Evolutionary conservation across 2,113 vertebrate genomes (phyloP).

Genomic region (Cottus gobio): DNA sequence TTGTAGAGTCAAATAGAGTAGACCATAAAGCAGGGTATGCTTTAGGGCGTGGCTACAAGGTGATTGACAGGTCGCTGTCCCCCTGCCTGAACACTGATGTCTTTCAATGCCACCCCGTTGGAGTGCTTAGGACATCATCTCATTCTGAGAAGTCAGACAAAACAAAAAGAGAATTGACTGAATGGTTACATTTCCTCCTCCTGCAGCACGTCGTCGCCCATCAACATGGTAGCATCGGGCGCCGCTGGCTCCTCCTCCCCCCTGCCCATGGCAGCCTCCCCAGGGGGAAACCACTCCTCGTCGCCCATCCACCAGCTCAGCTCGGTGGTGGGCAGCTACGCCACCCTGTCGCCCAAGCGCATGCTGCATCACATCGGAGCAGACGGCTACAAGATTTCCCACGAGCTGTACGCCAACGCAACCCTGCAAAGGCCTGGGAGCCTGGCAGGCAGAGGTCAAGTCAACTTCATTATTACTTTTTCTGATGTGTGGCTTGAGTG

Average conservation of each 20-base stretch:
- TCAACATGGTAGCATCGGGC: slow-evolving; percentile 91
- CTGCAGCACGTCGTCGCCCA: slow-evolving; percentile 93
- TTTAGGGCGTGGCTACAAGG: too few species aligned
- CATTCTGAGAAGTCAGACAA: too few species aligned
- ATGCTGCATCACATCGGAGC: slow-evolving; percentile 88
- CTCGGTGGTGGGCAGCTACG: slow-evolving; percentile 93
- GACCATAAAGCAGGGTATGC: too few species aligned
- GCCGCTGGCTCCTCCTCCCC: slow-evolving; percentile 86
- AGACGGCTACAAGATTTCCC: slow-evolving; percentile 95
- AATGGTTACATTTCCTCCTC: neutral
- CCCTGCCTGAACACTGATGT: too few species aligned
- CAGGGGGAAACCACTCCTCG: slow-evolving; percentile 81
- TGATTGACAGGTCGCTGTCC: too few species aligned
- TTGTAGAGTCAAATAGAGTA: too few species aligned
- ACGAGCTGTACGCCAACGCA: slow-evolving; percentile 95
- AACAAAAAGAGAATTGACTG: too few species aligned
- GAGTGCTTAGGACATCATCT: too few species aligned
- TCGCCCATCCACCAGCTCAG: slow-evolving; percentile 95
- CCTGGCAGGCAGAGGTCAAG: slow-evolving; percentile 89
- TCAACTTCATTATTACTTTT: slow-evolving; percentile 32
- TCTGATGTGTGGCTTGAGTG: slow-evolving; percentile 29
- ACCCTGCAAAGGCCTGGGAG: slow-evolving; percentile 97
- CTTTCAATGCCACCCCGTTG: too few species aligned
- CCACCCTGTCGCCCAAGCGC: slow-evolving; percentile 96
- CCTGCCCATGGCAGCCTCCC: slow-evolving; percentile 76